Conservation (phyloP, 2,797 vertebrate species). For the Buceros bicornis region DNA sequence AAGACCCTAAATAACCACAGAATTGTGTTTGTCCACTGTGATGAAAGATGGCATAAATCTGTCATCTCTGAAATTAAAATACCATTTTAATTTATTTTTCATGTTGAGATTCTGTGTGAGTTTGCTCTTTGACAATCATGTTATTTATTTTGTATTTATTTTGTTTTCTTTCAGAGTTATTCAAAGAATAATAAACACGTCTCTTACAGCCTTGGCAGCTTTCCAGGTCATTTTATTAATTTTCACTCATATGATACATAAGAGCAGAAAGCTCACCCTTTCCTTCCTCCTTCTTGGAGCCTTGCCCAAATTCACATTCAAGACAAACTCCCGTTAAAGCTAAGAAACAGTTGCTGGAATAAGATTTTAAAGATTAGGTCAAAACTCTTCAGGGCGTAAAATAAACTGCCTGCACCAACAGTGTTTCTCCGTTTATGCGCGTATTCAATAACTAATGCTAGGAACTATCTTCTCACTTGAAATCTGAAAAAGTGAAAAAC, state of each 20-base stretch:
- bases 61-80: conserved; percentile 1
- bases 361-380: not conserved
- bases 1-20: not conserved
- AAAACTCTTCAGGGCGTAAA: not conserved
- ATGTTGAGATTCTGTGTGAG: not conserved
- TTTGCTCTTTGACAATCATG: not conserved
- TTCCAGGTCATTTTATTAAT: conserved; percentile 10
- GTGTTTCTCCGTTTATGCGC: not conserved
- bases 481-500: not conserved
- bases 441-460: not conserved
- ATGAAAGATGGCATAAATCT: not conserved
- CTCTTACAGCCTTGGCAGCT: not conserved
- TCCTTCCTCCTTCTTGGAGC: not conserved
- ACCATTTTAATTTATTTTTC: conserved; percentile 19
- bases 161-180: conserved; percentile 11
- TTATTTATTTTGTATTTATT: conserved; percentile 40
- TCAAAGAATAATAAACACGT: conserved; percentile 23
- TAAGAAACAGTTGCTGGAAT: not conserved
- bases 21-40: not conserved
- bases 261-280: not conserved
- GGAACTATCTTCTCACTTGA: not conserved
- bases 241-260: not conserved
- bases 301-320: not conserved
- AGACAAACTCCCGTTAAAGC: not conserved
- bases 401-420: not conserved